Evolutionary conservation across 2,113 vertebrate species (phyloP).

Genomic region (Bubo blakistoni): DNA sequence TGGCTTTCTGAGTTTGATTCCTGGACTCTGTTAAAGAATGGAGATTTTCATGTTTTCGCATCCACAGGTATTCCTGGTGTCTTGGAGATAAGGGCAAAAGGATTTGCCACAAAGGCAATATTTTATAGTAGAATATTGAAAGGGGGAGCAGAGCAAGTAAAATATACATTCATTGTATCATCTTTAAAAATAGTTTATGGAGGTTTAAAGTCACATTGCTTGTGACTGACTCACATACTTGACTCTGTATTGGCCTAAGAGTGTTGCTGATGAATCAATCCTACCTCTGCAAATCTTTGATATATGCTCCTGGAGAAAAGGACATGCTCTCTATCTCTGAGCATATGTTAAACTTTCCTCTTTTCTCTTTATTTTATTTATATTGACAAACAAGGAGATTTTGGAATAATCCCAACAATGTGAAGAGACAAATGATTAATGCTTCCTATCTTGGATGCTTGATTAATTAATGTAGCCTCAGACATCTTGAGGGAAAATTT

Average conservation of each 20-base stretch:
- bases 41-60: neutral
- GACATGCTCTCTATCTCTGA: neutral
- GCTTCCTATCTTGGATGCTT: slow-evolving; percentile 4
- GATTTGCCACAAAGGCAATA: neutral
- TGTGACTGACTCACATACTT: neutral
- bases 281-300: neutral
- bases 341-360: neutral
- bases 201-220: neutral
- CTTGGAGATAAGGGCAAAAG: neutral
- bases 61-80: neutral
- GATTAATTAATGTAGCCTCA: slow-evolving; percentile 26
- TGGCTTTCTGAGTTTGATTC: neutral
- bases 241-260: neutral
- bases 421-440: slow-evolving; percentile 34
- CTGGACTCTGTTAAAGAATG: neutral
- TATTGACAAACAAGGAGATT: neutral
- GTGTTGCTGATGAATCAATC: neutral
- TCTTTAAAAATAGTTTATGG: neutral
- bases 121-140: neutral
- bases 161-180: neutral
- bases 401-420: slow-evolving; percentile 21
- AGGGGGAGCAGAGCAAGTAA: neutral
- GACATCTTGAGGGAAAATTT: slow-evolving; percentile 3
- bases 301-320: neutral
- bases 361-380: neutral